Evolutionary conservation across 2,888 invertebrate species (phyloP), one percentile per base, ranked within the genome.

Genomic region (Asteroscopus sphinx): DNA sequence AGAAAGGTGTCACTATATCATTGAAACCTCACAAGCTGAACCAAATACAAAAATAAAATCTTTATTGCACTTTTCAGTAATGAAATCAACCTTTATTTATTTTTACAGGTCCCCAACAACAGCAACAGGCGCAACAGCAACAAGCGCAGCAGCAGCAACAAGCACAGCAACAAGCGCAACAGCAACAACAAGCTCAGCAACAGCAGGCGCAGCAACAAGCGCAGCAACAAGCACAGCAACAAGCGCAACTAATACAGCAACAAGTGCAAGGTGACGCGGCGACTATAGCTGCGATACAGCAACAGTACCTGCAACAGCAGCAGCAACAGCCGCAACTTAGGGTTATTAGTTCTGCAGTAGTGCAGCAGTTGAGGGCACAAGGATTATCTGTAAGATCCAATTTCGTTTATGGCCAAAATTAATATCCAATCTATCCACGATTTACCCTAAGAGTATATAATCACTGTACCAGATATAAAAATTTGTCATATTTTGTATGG

Each of bases 301-400:
- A 93, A 74, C 93, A 93, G 66, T 92, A 94, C 41, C 51, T 93
- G 69, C 94, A 93, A 55, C 95, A 94, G 52, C 94, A 94, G 54
- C 95, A 94, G 60, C 95, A 93, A 41, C 95, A 95, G 58, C 95
- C 95, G 17, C 95, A 95, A 68, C 81, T 95, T 47, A 90, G 95
- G 74, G 95, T 95, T 66, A 95, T 95, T 68, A 96, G 95, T 85
- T 91, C 94, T 12, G 95, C 95, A 45, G 94, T 95, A 37, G 93
- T 95, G 37, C 95, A 95, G 58, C 96, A 96, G 80, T 89, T 96
- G 59, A 88, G 95, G 66, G 95, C 95, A 1, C 95, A 95, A 69
- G 95, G 95, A 9, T 83, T 95, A 56, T 88, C 93, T 35, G 94
- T 94, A 54, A 88, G 92, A 86, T 25, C 33, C n/a, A n/a, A n/a